A percentile compares a stretch with the other conserved stretches of the same genome.
Conservation (phyloP, 2,888 invertebrate species). For the Phyllotreta cruciferae region DNA sequence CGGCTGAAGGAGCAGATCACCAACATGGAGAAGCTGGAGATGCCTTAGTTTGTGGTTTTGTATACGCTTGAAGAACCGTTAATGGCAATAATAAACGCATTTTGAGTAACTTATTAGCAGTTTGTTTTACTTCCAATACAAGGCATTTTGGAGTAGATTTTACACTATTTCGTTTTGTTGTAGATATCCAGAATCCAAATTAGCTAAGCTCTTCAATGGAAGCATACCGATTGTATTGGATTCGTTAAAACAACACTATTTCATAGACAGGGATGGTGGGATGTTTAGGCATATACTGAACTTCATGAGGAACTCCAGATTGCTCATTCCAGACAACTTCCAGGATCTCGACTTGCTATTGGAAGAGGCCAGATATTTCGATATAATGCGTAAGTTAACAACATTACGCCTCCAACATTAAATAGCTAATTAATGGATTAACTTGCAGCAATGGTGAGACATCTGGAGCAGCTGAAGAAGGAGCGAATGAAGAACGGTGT, state of each 20-base stretch:
- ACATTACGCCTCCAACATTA: neutral
- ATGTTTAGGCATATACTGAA: conserved; percentile 98
- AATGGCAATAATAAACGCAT: neutral
- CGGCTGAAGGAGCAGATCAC: conserved; percentile 31
- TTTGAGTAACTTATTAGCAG: neutral
- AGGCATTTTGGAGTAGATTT: too few relatives aligned
- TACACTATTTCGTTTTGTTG: conserved; percentile 46
- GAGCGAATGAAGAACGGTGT: conserved; percentile 69
- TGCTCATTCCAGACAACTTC: conserved; percentile 88
- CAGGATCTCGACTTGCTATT: conserved; percentile 84
- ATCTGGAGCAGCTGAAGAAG: conserved; percentile 76
- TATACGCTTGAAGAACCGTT: neutral
- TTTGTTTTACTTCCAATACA: too few relatives aligned
- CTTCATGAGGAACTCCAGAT: conserved; percentile 90
- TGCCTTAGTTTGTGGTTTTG: neutral
- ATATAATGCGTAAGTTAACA: conserved; percentile 78
- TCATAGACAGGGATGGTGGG: conserved; percentile 97
- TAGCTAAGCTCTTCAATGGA: conserved; percentile 94
- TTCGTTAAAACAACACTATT: conserved; percentile 96
- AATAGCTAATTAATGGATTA: neutral
- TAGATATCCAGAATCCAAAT: conserved; percentile 91
- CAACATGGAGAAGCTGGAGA: conserved; percentile 28
- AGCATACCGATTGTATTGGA: conserved; percentile 95
- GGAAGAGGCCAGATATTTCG: conserved; percentile 91
- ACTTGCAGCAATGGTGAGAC: conserved; percentile 73